phyloP scores from a whole-genome alignment of 2,113 vertebrate genomes.

The Cygnus atratus region DNA sequence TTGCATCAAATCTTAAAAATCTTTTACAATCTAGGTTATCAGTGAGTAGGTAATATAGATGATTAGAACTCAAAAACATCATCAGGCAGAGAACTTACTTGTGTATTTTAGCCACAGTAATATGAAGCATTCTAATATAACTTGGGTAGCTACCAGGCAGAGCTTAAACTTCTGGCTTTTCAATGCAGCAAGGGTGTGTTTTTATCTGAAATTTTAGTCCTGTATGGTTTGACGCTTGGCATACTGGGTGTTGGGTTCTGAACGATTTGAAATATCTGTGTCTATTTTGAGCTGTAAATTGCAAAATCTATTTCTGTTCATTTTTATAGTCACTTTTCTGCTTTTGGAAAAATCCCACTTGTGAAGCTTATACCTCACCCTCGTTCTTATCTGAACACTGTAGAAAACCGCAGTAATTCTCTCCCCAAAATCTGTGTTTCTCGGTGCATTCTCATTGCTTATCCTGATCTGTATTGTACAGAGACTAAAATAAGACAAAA shows the following conservation, averaged over 20 bases:
- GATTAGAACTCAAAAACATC: neutral
- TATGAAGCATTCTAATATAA: neutral
- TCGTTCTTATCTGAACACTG: neutral
- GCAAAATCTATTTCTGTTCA: neutral
- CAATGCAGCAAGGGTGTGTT: neutral
- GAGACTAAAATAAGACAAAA: neutral
- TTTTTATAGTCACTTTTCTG: neutral
- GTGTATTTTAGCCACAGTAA: neutral
- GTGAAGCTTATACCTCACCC: neutral
- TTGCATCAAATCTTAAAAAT: neutral
- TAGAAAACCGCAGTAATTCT: neutral
- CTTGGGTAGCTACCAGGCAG: neutral
- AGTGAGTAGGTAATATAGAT: neutral
- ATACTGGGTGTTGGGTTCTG: neutral
- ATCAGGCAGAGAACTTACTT: neutral
- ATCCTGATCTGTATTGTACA: neutral
- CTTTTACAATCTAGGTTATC: neutral
- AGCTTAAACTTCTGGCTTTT: neutral
- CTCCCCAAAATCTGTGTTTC: neutral
- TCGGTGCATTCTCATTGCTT: neutral
- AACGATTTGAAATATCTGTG: neutral
- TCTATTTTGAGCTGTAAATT: neutral
- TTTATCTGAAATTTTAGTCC: neutral
- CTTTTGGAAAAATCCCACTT: neutral
- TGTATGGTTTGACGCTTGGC: neutral